Evolutionary conservation across 2,113 vertebrate species (phyloP), one percentile per base, ranked within the genome.

Genomic region (Micronycteris hirsuta): DNA sequence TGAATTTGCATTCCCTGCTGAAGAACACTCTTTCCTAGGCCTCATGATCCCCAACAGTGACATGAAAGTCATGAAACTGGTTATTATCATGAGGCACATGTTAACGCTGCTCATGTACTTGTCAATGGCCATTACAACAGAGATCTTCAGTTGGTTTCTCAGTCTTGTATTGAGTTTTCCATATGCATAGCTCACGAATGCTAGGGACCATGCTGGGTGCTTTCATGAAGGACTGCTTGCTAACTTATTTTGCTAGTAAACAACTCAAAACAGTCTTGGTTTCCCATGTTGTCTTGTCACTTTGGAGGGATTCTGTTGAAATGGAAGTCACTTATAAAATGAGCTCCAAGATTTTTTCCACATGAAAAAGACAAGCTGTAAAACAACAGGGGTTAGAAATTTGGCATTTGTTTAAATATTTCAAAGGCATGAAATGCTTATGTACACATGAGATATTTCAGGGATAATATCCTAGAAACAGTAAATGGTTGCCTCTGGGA

Each of bases 261-360:
- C 36, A 65, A 70, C 54, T 89, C 17, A 47, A 33, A 92, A 38
- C 33, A 61, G 49, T 26, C 47, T 76, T 74, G 4, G 11, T 10
- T 90, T 58, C 26, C 4, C 8, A 13, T 52, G 22, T 86, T 87
- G 80, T 94, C 74, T 86, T 58, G 31, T 90, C 91, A 90, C 43
- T 71, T 96, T 92, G 38, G 52, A 95, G 41, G 41, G 77, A 88
- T 78, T 41, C 20, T 76, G 28, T 65, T 81, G 71, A 89, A 86
- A 56, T 17, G 41, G 20, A 84, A 78, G 76, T 77, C 56, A 82
- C 54, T 93, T 89, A 63, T 5, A 17, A 54, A 89, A 68, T 89
- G 36, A 92, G 16, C 7, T 36, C 63, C 14, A 90, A 76, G 36
- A 13, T 83, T 82, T 92, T 49, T 77, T 33, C 22, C 56, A 33